phyloP scores from a whole-genome alignment of 2,797 vertebrate species.

The Sardinella longiceps region DNA sequence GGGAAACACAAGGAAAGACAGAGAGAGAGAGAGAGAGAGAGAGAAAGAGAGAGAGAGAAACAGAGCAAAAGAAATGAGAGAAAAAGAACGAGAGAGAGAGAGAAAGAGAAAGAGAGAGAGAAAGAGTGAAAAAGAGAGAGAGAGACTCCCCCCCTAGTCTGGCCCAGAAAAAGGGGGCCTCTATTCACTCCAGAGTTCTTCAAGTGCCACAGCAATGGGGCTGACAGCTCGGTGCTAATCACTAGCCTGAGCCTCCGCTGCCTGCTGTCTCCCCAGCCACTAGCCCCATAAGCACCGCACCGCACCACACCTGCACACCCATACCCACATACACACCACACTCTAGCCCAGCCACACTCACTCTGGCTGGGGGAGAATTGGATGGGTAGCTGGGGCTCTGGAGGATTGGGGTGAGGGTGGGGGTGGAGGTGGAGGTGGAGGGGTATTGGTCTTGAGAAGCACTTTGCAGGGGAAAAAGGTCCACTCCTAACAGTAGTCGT shows the following conservation, averaged over 20 bases:
- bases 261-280: conserved; percentile 30
- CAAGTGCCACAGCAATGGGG: conserved; percentile 51
- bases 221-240: conserved; percentile 52
- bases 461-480: conserved; percentile 48
- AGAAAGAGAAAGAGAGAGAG: neutral
- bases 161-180: conserved; percentile 30
- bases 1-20: neutral
- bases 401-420: too few relatives aligned
- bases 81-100: neutral
- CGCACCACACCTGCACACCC: conserved; percentile 5
- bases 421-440: too few relatives aligned
- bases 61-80: neutral
- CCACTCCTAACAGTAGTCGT: conserved; percentile 53
- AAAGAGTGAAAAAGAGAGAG: neutral
- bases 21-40: neutral
- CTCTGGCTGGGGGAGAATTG: conserved; percentile 18
- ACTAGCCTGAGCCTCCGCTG: conserved; percentile 56
- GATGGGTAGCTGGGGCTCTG: conserved; percentile 41
- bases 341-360: conserved; percentile 33
- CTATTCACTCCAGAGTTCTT: conserved; percentile 55
- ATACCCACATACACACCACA: neutral
- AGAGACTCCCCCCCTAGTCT: conserved; percentile 33
- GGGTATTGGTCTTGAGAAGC: conserved; percentile 28
- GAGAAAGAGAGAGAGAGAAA: neutral
- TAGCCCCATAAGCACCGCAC: conserved; percentile 29